Evolutionary conservation across 2,113 vertebrate genomes (phyloP).

Genomic region (Pan paniscus): DNA sequence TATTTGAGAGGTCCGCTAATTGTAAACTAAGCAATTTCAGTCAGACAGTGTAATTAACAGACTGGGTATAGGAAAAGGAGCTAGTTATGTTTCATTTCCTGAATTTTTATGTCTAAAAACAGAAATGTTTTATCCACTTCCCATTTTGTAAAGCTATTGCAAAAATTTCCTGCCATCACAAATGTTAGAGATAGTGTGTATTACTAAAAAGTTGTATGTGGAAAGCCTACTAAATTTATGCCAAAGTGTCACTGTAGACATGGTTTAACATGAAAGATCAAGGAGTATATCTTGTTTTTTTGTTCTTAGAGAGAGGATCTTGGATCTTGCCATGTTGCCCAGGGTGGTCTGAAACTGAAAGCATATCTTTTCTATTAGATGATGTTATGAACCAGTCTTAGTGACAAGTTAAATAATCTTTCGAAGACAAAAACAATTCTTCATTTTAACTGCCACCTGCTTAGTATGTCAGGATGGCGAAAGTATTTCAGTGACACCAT

Average conservation of each 20-base stretch:
- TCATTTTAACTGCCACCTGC: neutral
- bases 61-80: neutral
- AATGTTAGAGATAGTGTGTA: constrained; percentile 5
- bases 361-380: neutral
- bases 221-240: neutral
- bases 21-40: neutral
- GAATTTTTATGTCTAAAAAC: constrained; percentile 45
- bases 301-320: too few species aligned
- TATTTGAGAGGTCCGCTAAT: neutral
- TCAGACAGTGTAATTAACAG: neutral
- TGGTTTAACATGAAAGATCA: neutral
- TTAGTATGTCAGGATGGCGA: neutral
- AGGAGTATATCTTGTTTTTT: neutral
- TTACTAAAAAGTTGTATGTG: constrained; percentile 15
- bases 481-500: neutral
- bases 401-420: constrained; percentile 16
- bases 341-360: too few species aligned
- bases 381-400: neutral
- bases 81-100: constrained; percentile 61
- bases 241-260: neutral
- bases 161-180: constrained; percentile 1
- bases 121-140: constrained; percentile 61
- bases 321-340: too few species aligned
- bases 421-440: neutral
- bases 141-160: constrained; percentile 39